Percentiles rank a stretch among this genome's conserved stretches.
phyloP scores from a whole-genome alignment of 2,888 invertebrate species.

The Temnothorax unifasciatus region DNA sequence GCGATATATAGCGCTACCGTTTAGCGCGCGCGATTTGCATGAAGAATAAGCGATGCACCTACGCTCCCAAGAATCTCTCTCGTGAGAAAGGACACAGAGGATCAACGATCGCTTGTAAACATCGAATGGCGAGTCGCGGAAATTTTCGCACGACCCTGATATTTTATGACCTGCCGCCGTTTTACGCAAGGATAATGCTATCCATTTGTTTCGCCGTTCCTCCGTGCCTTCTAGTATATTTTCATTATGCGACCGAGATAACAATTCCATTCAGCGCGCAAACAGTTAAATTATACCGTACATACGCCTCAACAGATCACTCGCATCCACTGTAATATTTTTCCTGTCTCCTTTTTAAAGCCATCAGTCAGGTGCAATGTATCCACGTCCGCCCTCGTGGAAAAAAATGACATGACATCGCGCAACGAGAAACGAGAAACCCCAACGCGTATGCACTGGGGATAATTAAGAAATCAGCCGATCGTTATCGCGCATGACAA shows the following conservation, averaged over 20 bases:
- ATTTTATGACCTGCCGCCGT: slow-evolving; percentile 62
- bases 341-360: slow-evolving; percentile 3
- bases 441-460: slow-evolving; percentile 44
- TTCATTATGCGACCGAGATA: slow-evolving; percentile 27
- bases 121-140: slow-evolving; percentile 64
- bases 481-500: slow-evolving; percentile 80
- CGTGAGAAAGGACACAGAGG: slow-evolving; percentile 75
- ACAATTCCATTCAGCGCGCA: slow-evolving; percentile 13
- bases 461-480: slow-evolving; percentile 78
- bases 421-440: slow-evolving; percentile 41
- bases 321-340: not conserved
- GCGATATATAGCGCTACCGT: slow-evolving; percentile 67
- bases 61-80: slow-evolving; percentile 52
- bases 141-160: slow-evolving; percentile 75
- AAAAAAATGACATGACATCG: slow-evolving; percentile 59
- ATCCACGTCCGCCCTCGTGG: slow-evolving; percentile 36
- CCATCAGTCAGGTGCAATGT: slow-evolving; percentile 18
- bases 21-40: slow-evolving; percentile 69
- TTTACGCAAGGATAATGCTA: not conserved
- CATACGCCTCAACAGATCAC: not conserved
- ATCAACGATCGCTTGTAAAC: slow-evolving; percentile 74
- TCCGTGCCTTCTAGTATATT: not conserved
- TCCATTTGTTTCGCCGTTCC: slow-evolving; percentile 30
- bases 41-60: slow-evolving; percentile 60
- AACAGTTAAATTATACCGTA: slow-evolving; percentile 22